A percentile compares a stretch with the other conserved stretches of the same genome.
Evolutionary conservation across 2,888 invertebrate genomes (phyloP).

Genomic region (Pinctada fucata): DNA sequence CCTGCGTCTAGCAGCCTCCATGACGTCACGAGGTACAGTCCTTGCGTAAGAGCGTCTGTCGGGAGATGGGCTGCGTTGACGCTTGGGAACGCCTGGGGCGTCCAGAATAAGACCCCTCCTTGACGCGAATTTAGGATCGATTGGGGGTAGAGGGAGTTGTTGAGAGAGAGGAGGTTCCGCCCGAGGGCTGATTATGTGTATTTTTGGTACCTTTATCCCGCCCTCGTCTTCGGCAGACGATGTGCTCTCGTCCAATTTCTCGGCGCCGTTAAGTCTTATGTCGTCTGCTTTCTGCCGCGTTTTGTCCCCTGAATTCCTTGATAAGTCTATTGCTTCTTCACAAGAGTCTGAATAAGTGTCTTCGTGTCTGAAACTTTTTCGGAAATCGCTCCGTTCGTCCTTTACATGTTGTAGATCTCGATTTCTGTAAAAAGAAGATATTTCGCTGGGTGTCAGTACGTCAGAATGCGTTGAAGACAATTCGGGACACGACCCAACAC

Average conservation of each 20-base stretch:
- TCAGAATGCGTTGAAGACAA: slow-evolving; percentile 24
- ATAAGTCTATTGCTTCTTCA: slow-evolving; percentile 69
- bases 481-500: slow-evolving; percentile 52
- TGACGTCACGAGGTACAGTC: slow-evolving; percentile 65
- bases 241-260: slow-evolving; percentile 25
- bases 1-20: slow-evolving; percentile 67
- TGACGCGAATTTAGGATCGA: slow-evolving; percentile 68
- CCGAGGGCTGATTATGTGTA: slow-evolving; percentile 64
- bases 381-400: slow-evolving; percentile 52
- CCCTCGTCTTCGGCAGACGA: slow-evolving; percentile 40
- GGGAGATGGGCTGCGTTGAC: slow-evolving; percentile 66
- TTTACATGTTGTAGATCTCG: slow-evolving; percentile 48
- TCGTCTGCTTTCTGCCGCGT: neutral
- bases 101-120: slow-evolving; percentile 72
- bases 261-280: slow-evolving; percentile 34
- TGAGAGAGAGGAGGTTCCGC: slow-evolving; percentile 58
- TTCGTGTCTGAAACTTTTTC: slow-evolving; percentile 51
- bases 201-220: slow-evolving; percentile 58
- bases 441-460: neutral
- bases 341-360: slow-evolving; percentile 47
- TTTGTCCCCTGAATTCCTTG: slow-evolving; percentile 50
- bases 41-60: slow-evolving; percentile 66
- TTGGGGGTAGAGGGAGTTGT: slow-evolving; percentile 63
- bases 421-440: slow-evolving; percentile 34
- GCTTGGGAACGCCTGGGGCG: slow-evolving; percentile 69